phyloP scores from a whole-genome alignment of 92 coral and sea anemone genomes.

The Paramuricea clavata region DNA sequence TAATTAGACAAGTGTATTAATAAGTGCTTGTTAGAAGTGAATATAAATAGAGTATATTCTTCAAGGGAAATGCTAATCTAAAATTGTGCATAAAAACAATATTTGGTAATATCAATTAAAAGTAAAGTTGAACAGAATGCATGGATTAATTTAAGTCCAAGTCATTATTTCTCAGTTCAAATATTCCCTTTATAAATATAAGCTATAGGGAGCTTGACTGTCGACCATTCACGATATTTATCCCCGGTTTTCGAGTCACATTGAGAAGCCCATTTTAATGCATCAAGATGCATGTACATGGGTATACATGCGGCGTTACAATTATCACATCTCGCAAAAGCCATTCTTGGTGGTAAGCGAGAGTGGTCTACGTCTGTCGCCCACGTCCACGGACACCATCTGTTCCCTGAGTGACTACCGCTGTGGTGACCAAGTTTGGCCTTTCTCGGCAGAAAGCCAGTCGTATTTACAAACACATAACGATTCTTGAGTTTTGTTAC shows the following conservation, averaged over 20 bases:
- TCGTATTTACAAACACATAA: not conserved
- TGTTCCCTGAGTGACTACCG: not conserved
- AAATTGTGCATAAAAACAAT: too few relatives aligned
- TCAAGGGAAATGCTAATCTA: not conserved
- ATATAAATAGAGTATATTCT: too few relatives aligned
- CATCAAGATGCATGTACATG: not conserved
- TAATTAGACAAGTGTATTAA: too few relatives aligned
- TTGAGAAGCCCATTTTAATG: not conserved
- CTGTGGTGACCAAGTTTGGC: too few relatives aligned
- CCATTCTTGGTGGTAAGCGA: not conserved
- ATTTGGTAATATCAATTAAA: too few relatives aligned
- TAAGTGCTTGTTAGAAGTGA: too few relatives aligned
- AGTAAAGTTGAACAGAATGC: not conserved
- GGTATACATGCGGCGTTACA: not conserved
- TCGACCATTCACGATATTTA: not conserved
- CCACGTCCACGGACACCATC: slow-evolving; percentile 25
- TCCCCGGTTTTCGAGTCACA: slow-evolving; percentile 5
- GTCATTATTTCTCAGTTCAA: not conserved
- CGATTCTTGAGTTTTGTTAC: not conserved
- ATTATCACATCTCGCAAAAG: not conserved
- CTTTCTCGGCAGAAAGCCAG: too few relatives aligned
- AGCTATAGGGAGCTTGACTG: not conserved
- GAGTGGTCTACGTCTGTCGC: not conserved
- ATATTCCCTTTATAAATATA: not conserved
- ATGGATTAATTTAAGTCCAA: not conserved